phyloP scores from a whole-genome alignment of 2,797 vertebrate genomes.

The Heteromormyrus szaboi region DNA sequence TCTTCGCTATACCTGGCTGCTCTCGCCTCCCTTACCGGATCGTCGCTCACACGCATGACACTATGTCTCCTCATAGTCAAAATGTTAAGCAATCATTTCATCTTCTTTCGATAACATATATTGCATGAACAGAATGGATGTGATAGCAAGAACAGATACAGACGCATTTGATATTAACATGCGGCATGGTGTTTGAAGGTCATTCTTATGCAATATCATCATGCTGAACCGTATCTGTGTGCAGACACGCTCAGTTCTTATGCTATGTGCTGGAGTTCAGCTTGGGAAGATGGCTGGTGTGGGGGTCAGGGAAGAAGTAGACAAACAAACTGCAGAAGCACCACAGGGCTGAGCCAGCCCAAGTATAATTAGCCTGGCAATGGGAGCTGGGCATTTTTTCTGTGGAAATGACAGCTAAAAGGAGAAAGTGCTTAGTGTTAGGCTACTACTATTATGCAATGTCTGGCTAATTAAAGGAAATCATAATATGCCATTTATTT shows the following conservation, averaged over 20 bases:
- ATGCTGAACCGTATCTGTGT: not conserved
- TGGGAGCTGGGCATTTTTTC: not conserved
- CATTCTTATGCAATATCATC: not conserved
- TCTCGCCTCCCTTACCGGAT: no score
- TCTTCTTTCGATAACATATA: not conserved
- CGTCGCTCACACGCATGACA: no score
- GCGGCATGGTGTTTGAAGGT: not conserved
- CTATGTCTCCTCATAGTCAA: not conserved
- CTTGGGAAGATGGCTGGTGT: not conserved
- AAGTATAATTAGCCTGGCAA: slow-evolving; percentile 17
- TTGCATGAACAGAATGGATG: not conserved
- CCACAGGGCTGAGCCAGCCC: not conserved
- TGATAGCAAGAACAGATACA: not conserved
- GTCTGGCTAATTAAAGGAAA: not conserved
- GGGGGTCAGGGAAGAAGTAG: not conserved
- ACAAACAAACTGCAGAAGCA: not conserved
- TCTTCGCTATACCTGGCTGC: no score
- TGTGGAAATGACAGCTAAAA: not conserved
- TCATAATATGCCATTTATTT: not conserved
- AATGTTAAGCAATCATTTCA: not conserved
- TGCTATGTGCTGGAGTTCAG: not conserved
- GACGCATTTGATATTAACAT: not conserved
- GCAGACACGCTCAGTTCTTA: not conserved
- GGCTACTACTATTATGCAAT: not conserved
- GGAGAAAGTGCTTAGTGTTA: not conserved